Evolutionary conservation across 2,113 vertebrate genomes (phyloP).

Genomic region (Carettochelys insculpta): DNA sequence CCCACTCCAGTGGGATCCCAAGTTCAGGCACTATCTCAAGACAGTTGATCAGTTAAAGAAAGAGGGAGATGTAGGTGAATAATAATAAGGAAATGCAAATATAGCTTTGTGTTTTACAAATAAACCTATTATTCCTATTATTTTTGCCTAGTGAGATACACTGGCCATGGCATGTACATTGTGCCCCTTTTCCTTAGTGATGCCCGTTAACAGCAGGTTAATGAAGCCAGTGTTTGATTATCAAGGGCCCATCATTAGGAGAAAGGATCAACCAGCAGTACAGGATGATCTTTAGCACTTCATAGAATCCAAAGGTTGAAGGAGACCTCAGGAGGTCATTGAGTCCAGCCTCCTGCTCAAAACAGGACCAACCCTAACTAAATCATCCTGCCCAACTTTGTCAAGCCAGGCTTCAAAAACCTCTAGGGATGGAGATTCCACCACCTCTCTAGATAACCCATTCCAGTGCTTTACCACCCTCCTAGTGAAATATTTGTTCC

Average conservation of each 20-base stretch:
- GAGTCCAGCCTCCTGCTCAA: no score
- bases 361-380: no score
- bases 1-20: neutral
- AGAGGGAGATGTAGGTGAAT: rapidly evolving
- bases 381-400: no score
- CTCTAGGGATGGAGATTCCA: no score
- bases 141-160: rapidly evolving
- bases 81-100: rapidly evolving
- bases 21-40: neutral
- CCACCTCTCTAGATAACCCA: no score
- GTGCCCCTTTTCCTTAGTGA: neutral
- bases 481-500: no score
- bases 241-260: rapidly evolving
- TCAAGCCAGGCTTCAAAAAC: no score
- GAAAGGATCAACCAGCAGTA: rapidly evolving
- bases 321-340: no score
- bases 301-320: no score
- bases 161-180: no score
- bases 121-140: rapidly evolving
- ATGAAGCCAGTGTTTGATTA: rapidly evolving
- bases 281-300: neutral
- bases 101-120: rapidly evolving
- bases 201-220: rapidly evolving
- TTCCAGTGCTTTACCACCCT: no score
- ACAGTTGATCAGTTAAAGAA: neutral